Evolutionary conservation across 2,797 vertebrate species (phyloP).

Genomic region (Gadopsis marmoratus): DNA sequence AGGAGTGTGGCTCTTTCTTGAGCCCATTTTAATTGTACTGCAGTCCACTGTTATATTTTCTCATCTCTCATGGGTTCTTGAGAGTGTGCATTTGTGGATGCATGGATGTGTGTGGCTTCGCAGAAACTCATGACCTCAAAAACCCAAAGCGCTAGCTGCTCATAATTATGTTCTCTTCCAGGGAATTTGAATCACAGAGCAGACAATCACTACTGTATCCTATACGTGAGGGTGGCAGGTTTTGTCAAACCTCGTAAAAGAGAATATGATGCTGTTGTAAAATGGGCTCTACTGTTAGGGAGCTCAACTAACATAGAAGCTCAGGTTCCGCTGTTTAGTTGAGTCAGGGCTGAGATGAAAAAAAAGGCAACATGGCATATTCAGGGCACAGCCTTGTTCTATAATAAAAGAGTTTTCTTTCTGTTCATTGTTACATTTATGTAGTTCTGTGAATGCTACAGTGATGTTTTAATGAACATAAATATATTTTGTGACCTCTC

Average conservation of each 20-base stretch:
- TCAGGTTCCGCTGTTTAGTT: conserved; percentile 32
- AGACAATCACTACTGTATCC: conserved; percentile 11
- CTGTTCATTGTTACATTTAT: conserved; percentile 4
- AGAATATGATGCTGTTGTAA: conserved; percentile 21
- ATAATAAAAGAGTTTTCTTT: neutral
- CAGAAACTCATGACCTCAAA: conserved; percentile 45
- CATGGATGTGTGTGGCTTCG: conserved; percentile 3
- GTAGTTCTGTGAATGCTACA: neutral
- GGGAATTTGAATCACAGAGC: conserved; percentile 40
- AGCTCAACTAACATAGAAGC: conserved; percentile 14
- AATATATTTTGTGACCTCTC: neutral
- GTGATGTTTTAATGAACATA: neutral
- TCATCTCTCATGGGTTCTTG: conserved; percentile 21
- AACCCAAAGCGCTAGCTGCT: conserved; percentile 21
- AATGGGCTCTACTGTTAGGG: conserved; percentile 15
- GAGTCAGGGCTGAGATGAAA: conserved; percentile 26
- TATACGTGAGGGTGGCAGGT: conserved; percentile 38
- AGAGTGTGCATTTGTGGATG: neutral
- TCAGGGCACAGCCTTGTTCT: conserved; percentile 17
- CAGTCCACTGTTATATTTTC: conserved; percentile 42
- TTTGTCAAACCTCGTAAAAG: conserved; percentile 36
- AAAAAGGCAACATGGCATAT: conserved; percentile 14
- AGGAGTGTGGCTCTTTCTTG: conserved; percentile 18
- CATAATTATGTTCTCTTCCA: conserved; percentile 40
- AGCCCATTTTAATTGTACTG: conserved; percentile 66